These are phyloP conservation scores for Noctua pronuba DNA, from an alignment of 2,888 invertebrate species.

Conservation along the genomic window DNA sequence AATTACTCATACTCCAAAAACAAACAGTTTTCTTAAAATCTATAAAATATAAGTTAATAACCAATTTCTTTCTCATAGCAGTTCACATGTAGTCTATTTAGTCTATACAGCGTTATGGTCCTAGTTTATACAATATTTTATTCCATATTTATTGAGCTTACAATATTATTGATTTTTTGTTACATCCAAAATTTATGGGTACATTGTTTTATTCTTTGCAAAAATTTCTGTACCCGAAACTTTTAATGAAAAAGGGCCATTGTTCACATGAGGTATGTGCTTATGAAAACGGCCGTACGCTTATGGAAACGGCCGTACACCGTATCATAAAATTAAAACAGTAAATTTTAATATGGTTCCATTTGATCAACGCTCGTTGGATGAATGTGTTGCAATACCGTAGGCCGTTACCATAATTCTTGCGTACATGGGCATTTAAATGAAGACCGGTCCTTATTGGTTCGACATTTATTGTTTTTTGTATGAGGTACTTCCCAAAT, in stretches of 20 bases:
- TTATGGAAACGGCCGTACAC: conserved; percentile 20
- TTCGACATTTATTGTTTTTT: conserved; percentile 20
- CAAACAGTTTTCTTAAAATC: conserved; percentile 5
- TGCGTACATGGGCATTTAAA: conserved; percentile 19
- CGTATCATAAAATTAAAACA: conserved; percentile 61
- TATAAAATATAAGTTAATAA: conserved; percentile 28
- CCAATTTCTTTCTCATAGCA: conserved; percentile 36
- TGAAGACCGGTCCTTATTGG: conserved; percentile 30
- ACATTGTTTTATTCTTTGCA: conserved; percentile 19
- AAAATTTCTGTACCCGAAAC: background rate
- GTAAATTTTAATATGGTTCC: conserved; percentile 59
- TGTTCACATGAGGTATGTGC: conserved; percentile 23
- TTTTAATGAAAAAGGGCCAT: conserved; percentile 36
- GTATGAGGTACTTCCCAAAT: background rate
- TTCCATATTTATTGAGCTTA: conserved; percentile 62
- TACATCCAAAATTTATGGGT: conserved; percentile 43
- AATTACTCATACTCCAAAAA: background rate
- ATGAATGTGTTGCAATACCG: conserved; percentile 50
- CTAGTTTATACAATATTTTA: conserved; percentile 69
- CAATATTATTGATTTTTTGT: conserved; percentile 55
- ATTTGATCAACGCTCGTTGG: conserved; percentile 45
- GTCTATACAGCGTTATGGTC: conserved; percentile 65
- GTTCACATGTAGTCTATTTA: conserved; percentile 55
- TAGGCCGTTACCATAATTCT: conserved; percentile 42
- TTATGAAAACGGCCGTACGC: conserved; percentile 24